These are phyloP conservation scores for Nymphicus hollandicus DNA, from an alignment of 2,113 vertebrate genomes.

Conservation along the genomic window DNA sequence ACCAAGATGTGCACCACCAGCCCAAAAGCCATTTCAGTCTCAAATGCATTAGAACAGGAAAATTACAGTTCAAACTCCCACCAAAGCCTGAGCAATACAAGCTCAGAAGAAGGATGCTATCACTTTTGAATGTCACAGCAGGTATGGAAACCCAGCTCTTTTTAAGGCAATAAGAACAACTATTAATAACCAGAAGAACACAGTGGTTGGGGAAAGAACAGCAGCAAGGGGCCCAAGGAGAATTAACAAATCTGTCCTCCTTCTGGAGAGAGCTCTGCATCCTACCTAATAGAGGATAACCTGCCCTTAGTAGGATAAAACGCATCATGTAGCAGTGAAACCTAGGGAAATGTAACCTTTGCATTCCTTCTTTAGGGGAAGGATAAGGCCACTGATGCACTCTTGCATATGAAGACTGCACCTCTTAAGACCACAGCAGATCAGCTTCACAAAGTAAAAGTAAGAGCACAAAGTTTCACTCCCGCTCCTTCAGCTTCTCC, in stretches of 20 bases:
- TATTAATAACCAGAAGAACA: background rate
- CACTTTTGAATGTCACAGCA: background rate
- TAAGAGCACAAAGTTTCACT: background rate
- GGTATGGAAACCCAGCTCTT: background rate
- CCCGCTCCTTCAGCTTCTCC: background rate
- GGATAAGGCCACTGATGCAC: background rate
- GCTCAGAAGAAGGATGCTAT: background rate
- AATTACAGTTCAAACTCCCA: background rate
- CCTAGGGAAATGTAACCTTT: background rate
- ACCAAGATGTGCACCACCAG: background rate
- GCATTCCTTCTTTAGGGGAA: background rate
- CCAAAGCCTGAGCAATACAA: background rate
- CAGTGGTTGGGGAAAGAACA: background rate
- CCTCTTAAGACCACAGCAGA: background rate
- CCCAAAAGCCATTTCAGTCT: background rate
- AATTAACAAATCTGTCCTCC: background rate
- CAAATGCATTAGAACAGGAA: background rate
- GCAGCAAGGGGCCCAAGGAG: background rate
- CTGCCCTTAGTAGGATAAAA: background rate
- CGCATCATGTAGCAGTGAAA: accelerated
- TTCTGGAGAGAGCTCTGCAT: background rate
- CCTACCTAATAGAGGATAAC: background rate
- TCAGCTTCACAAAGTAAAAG: background rate
- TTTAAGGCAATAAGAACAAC: background rate
- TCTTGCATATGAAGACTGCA: too few species aligned